Percentiles rank a stretch among this genome's conserved stretches.
Evolutionary conservation across 2,888 invertebrate species (phyloP).

Genomic region (Stenchaetothrips biformis): DNA sequence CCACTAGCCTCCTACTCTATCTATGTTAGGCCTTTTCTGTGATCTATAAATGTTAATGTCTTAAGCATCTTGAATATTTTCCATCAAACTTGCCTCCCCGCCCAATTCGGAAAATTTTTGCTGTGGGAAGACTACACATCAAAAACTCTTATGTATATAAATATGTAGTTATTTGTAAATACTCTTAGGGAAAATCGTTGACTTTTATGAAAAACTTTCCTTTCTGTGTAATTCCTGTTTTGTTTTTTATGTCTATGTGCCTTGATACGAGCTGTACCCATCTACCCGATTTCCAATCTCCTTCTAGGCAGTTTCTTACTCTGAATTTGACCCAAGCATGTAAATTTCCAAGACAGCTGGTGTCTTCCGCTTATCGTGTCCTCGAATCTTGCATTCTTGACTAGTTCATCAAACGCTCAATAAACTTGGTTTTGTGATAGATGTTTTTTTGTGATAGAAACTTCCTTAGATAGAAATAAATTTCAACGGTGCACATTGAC

Average conservation of each 20-base stretch:
- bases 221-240: not conserved
- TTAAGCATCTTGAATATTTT: no score
- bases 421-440: conserved; percentile 11
- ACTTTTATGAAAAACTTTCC: not conserved
- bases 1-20: no score
- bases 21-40: not conserved
- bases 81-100: no score
- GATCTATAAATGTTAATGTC: not conserved
- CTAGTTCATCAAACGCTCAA: conserved; percentile 10
- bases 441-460: conserved; percentile 13
- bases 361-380: not conserved
- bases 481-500: not conserved
- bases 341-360: no score
- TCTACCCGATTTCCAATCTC: no score
- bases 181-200: not conserved
- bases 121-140: no score
- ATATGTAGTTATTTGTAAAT: not conserved
- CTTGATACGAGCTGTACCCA: not conserved
- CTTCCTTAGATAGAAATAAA: conserved; percentile 17
- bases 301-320: no score
- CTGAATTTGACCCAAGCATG: no score
- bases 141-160: not conserved
- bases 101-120: no score
- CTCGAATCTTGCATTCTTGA: not conserved
- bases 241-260: not conserved